These are phyloP conservation scores for Lepus oiostolus DNA, from an alignment of 2,797 vertebrate genomes.

Conservation along the genomic window DNA sequence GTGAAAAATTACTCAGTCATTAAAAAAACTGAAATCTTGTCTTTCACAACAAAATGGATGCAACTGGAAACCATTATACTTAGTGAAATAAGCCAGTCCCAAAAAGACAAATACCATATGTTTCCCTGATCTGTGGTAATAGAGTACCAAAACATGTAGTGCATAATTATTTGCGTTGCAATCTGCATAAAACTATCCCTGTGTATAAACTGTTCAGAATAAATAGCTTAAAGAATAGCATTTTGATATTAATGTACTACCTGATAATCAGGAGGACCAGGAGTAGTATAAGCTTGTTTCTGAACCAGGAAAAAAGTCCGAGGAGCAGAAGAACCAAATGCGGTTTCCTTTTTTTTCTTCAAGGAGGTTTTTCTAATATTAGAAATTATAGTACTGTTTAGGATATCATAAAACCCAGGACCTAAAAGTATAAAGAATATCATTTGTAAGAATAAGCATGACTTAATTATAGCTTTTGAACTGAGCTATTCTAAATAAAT, in stretches of 20 bases:
- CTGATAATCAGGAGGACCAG: slow-evolving; percentile 89
- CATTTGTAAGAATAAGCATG: slow-evolving; percentile 41
- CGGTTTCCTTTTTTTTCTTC: slow-evolving; percentile 64
- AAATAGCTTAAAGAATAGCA: not conserved
- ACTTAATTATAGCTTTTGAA: slow-evolving; percentile 43
- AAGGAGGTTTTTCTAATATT: slow-evolving; percentile 32
- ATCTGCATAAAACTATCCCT: too few species aligned
- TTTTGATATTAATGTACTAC: slow-evolving; percentile 81
- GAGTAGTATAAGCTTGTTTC: slow-evolving; percentile 82
- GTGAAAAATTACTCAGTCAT: too few species aligned
- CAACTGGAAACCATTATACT: too few species aligned
- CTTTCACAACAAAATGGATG: too few species aligned
- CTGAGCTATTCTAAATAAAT: not conserved
- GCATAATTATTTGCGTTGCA: too few species aligned
- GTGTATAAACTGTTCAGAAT: too few species aligned
- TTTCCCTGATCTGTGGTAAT: too few species aligned
- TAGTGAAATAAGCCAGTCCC: too few species aligned
- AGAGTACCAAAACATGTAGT: too few species aligned
- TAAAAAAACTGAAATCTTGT: too few species aligned
- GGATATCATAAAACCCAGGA: slow-evolving; percentile 86
- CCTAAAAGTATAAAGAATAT: slow-evolving; percentile 75
- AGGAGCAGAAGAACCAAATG: slow-evolving; percentile 88
- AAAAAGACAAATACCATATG: too few species aligned
- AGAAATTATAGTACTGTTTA: slow-evolving; percentile 53
- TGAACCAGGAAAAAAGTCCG: slow-evolving; percentile 78